Conservation (phyloP, 2,888 invertebrate species). For the Cheilosia impressa region DNA sequence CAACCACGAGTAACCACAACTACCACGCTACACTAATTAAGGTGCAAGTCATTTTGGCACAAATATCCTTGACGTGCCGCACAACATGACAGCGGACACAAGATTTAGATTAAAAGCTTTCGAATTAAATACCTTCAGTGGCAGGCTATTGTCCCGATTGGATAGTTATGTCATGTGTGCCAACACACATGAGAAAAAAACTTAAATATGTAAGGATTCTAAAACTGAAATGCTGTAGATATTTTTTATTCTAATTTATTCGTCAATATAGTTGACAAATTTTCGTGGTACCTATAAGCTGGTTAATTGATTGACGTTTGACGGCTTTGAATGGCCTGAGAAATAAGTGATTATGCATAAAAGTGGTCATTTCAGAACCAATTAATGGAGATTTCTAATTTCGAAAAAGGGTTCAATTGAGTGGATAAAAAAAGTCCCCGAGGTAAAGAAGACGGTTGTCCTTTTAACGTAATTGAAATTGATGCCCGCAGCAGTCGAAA, state of each 20-base stretch:
- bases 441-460: constrained; percentile 19
- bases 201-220: neutral
- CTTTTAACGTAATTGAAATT: constrained; percentile 64
- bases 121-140: constrained; percentile 48
- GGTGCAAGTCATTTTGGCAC: constrained; percentile 61
- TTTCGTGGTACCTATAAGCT: constrained; percentile 32
- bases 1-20: constrained; percentile 53
- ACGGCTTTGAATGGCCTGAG: constrained; percentile 47
- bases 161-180: constrained; percentile 42
- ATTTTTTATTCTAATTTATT: neutral
- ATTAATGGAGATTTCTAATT: constrained; percentile 60
- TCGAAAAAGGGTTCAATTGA: constrained; percentile 46
- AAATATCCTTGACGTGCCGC: constrained; percentile 63
- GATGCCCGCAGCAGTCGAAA: constrained; percentile 47
- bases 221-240: neutral
- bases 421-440: constrained; percentile 4
- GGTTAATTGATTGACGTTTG: constrained; percentile 73
- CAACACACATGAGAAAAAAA: constrained; percentile 12
- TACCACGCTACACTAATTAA: constrained; percentile 62
- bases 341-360: constrained; percentile 40
- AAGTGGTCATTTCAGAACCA: constrained; percentile 36
- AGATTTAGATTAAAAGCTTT: constrained; percentile 73
- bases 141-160: constrained; percentile 10
- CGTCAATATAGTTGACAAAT: constrained; percentile 24
- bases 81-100: constrained; percentile 71